phyloP scores from a whole-genome alignment of 2,797 vertebrate genomes.

The Chaetophractus vellerosus region DNA sequence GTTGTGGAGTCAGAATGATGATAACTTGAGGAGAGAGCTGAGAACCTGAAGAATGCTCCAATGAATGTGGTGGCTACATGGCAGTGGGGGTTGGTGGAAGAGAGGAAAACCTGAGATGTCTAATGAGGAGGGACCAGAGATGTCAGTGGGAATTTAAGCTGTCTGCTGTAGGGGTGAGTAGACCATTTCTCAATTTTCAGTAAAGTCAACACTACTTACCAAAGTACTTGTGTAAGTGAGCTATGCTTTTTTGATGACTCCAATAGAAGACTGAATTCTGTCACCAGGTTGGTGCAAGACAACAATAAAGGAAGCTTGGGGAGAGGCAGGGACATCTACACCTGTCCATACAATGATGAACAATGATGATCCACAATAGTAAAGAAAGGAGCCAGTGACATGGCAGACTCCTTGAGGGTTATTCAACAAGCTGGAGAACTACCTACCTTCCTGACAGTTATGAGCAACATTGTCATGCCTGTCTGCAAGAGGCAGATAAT shows the following conservation, averaged over 20 bases:
- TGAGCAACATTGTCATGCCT: neutral
- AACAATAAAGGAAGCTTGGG: neutral
- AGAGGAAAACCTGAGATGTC: neutral
- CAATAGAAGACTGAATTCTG: neutral
- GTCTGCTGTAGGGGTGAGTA: neutral
- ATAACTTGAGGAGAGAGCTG: neutral
- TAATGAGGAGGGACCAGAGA: neutral
- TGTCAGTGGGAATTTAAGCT: neutral
- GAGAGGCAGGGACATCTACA: neutral
- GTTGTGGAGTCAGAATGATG: neutral
- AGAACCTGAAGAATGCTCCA: neutral
- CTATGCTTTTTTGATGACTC: neutral
- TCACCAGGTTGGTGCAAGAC: neutral
- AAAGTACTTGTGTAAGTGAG: neutral
- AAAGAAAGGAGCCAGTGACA: neutral
- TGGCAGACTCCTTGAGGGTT: neutral
- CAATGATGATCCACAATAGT: neutral
- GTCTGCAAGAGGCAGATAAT: conserved; percentile 29
- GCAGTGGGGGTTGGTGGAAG: too few relatives aligned
- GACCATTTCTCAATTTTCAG: neutral
- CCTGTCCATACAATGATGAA: neutral
- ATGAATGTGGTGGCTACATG: too few relatives aligned
- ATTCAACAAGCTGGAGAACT: neutral
- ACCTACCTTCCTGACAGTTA: neutral
- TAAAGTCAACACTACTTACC: neutral